phyloP scores from a whole-genome alignment of 2,113 vertebrate species.

The Cyanocitta stelleri region DNA sequence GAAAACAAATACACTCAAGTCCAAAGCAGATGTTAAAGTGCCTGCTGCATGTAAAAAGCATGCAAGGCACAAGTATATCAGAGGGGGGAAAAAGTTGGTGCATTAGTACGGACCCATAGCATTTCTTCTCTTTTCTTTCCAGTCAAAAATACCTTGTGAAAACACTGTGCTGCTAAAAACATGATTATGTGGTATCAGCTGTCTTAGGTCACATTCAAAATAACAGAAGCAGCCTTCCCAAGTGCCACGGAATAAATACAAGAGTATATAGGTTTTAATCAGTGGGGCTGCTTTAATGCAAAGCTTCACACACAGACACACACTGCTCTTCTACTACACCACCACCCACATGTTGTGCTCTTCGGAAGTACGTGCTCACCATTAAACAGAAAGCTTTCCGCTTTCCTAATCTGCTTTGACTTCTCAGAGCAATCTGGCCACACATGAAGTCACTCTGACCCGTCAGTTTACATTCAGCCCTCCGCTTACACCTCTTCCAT shows the following conservation, averaged over 20 bases:
- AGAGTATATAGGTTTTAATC: background rate
- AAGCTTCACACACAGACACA: background rate
- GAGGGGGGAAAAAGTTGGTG: rapidly evolving
- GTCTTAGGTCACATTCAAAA: background rate
- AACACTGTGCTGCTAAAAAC: background rate
- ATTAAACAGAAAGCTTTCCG: background rate
- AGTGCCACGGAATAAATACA: background rate
- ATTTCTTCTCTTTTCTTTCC: background rate
- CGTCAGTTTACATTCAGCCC: background rate
- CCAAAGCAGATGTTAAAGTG: background rate
- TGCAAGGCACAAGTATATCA: background rate
- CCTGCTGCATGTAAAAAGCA: background rate
- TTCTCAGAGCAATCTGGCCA: background rate
- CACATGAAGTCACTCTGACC: background rate
- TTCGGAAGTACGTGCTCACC: background rate
- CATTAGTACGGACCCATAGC: background rate
- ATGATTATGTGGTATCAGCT: background rate
- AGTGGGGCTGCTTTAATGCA: background rate
- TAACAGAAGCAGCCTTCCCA: background rate
- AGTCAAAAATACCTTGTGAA: background rate
- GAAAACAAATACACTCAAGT: background rate
- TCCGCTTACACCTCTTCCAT: background rate
- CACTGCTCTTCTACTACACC: background rate
- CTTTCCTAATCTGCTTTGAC: background rate
- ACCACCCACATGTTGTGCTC: background rate